Evolutionary conservation across 2,888 invertebrate genomes (phyloP).

Genomic region (Hesperia comma): DNA sequence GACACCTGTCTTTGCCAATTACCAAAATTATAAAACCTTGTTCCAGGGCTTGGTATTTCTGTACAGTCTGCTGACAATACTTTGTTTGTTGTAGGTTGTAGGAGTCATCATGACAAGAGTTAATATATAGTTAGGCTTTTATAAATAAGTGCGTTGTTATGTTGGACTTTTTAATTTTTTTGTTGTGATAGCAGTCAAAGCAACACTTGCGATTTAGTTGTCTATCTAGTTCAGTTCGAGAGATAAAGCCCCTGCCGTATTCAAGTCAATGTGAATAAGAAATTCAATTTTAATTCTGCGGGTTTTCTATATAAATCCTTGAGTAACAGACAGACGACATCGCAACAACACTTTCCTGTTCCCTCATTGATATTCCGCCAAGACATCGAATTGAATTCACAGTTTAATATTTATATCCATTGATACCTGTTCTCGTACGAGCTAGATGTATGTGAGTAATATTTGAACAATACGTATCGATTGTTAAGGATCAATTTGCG

Average conservation of each 20-base stretch:
- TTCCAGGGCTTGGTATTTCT: not conserved
- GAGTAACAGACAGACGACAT: not conserved
- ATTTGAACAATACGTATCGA: not conserved
- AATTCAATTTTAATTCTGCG: not conserved
- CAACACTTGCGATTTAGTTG: too few relatives aligned
- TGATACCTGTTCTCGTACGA: not conserved
- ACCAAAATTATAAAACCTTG: not conserved
- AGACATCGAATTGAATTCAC: constrained; percentile 2
- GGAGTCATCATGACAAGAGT: too few relatives aligned
- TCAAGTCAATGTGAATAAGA: not conserved
- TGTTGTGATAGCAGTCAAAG: too few relatives aligned
- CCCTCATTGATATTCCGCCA: not conserved
- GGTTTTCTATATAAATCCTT: not conserved
- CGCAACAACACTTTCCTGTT: not conserved
- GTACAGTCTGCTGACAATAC: too few relatives aligned
- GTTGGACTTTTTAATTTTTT: too few relatives aligned
- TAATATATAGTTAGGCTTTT: too few relatives aligned
- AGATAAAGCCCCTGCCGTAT: too few relatives aligned
- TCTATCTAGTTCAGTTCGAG: too few relatives aligned
- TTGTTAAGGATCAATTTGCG: constrained; percentile 2
- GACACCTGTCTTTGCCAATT: not conserved
- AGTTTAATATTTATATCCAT: constrained; percentile 7
- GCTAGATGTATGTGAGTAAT: not conserved
- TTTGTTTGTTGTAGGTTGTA: too few relatives aligned
- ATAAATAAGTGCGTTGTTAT: too few relatives aligned